Conservation (phyloP, 2,888 invertebrate species). For the Aphodius granarius region DNA sequence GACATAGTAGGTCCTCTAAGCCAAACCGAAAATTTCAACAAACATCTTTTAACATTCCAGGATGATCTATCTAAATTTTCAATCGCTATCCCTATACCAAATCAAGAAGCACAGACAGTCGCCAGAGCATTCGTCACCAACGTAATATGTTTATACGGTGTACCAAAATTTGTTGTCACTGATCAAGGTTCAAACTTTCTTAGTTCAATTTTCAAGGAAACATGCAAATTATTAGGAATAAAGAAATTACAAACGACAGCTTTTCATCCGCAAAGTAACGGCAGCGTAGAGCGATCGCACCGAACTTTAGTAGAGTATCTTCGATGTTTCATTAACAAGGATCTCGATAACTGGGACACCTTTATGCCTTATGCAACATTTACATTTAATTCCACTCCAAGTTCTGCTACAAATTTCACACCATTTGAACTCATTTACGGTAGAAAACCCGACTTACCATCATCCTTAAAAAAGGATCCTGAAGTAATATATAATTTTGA, state of each 20-base stretch:
- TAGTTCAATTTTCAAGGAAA: slow-evolving; percentile 38
- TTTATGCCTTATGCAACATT: slow-evolving; percentile 4
- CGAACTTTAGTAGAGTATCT: slow-evolving; percentile 37
- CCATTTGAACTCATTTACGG: slow-evolving; percentile 36
- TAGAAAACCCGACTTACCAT: slow-evolving; percentile 25
- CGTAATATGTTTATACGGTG: slow-evolving; percentile 38
- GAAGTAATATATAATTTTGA: slow-evolving; percentile 35
- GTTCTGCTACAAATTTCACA: slow-evolving; percentile 29
- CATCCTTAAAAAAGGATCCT: slow-evolving; percentile 30
- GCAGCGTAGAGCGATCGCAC: slow-evolving; percentile 42
- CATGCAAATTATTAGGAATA: slow-evolving; percentile 37
- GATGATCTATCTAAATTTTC: slow-evolving; percentile 44
- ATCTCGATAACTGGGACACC: neutral
- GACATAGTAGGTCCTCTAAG: slow-evolving; percentile 42
- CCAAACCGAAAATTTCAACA: slow-evolving; percentile 35
- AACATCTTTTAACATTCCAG: slow-evolving; percentile 39
- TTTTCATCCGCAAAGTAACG: slow-evolving; percentile 38
- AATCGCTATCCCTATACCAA: slow-evolving; percentile 38
- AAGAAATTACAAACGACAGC: slow-evolving; percentile 33
- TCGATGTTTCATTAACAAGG: neutral
- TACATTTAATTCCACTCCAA: neutral
- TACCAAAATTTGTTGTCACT: slow-evolving; percentile 38
- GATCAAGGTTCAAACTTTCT: slow-evolving; percentile 40
- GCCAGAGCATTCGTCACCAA: slow-evolving; percentile 34
- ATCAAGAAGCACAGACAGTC: slow-evolving; percentile 41